A percentile compares a stretch with the other conserved stretches of the same genome.
Evolutionary conservation across 1,140 invertebrate species (phyloP).

Genomic region (Parasteatoda tepidariorum): DNA sequence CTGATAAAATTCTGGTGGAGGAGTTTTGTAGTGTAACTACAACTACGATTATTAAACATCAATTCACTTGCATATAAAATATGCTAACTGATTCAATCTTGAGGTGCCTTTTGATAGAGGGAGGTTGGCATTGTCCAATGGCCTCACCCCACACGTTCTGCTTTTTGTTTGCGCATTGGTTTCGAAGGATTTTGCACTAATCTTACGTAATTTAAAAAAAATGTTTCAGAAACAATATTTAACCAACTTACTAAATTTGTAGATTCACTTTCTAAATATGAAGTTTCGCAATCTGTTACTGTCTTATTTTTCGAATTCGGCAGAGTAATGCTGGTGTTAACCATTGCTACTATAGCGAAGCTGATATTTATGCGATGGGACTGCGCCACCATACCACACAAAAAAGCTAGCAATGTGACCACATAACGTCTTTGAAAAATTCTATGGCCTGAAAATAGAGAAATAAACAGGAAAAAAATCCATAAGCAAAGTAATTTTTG

Average conservation of each 20-base stretch:
- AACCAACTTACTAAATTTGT: not conserved
- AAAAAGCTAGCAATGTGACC: not conserved
- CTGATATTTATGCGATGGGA: not conserved
- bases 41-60: too few relatives aligned
- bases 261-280: not conserved
- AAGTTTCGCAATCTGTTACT: not conserved
- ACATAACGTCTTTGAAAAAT: not conserved
- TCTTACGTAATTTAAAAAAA: not conserved
- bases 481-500: too few relatives aligned
- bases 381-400: not conserved
- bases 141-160: too few relatives aligned
- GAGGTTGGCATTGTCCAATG: too few relatives aligned
- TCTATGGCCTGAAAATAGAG: not conserved
- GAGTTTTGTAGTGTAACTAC: too few relatives aligned
- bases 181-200: not conserved
- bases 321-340: not conserved
- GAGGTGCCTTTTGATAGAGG: too few relatives aligned
- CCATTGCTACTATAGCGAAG: conserved; percentile 16
- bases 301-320: not conserved
- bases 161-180: not conserved
- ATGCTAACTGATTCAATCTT: too few relatives aligned
- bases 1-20: too few relatives aligned
- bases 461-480: too few relatives aligned
- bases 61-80: too few relatives aligned
- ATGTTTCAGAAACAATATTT: not conserved